Evolutionary conservation across 2,888 invertebrate species (phyloP), one percentile per base, ranked within the genome.

Genomic region (Rhagium mordax): DNA sequence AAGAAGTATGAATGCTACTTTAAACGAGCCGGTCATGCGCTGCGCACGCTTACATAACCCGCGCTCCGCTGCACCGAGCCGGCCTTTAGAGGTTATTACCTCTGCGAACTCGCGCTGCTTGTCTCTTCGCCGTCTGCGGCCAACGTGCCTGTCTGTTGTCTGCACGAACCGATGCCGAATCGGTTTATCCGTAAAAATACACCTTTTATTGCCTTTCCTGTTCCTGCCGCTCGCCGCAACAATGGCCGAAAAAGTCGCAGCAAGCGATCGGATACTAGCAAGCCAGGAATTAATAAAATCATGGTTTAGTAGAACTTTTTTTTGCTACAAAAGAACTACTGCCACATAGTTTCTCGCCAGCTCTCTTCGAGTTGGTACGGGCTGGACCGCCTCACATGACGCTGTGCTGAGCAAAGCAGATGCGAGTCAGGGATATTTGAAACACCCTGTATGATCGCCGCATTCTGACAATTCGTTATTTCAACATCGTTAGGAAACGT

Each of bases 81-180:
- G 80, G 79, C 81, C 81, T 81, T 79, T 81, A 79, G 79, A 81
- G 81, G 81, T 81, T 81, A 81, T 81, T 81, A 81, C 79, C 78
- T 75, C 75, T 24, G 67, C 57, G 71, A 59, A 65, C 74, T 70
- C 72, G 76, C 72, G 72, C 72, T 47, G 74, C 69, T 66, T 75
- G 79, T 79, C 80, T 80, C 79, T 78, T 71, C 66, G 67, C 75
- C 75, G 80, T 80, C 80, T 80, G 78, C 77, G 68, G 66, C 70
- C 75, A 70, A 70, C 76, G 66, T 51, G 51, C 49, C 49, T 48
- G 72, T 60, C 53, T 59, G 59, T 29, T 16, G 29, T 55, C 51
- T 55, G 55, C 67, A 67, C 51, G 20, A 48, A 67, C 60, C 59
- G 48, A 27, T 47, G 60, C 60, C 15, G 62, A 29, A 18, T 60